Base-by-base conservation (phyloP, 2,888 invertebrate genomes). In the Pyrrhosoma nymphula region DNA sequence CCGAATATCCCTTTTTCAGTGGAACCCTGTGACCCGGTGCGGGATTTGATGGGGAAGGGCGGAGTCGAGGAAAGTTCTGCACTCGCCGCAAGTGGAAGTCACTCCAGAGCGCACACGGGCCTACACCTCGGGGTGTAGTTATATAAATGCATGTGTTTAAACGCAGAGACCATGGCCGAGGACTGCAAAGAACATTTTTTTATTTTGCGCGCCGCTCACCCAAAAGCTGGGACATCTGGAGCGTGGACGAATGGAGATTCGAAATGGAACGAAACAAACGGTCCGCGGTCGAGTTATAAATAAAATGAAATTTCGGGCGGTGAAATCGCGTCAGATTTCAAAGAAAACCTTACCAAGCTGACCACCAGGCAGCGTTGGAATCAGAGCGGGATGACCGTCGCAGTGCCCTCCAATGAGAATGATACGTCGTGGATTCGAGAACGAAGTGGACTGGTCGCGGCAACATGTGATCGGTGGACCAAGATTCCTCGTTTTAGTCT, bases 191-290 rank as follows among this genome's bases (percentile, higher is more conserved):
- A n/a, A 26, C 10, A 26, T 26, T 3, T 20, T 69, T 69, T 69
- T 69, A 26, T 69, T 69, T n/a, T 4, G 26, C 30, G 30, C 30
- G 30, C 14, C 30, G 16, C 2, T 8, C 6, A 35, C 0, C 30
- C 14, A 35, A 82, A 82, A 4, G 82, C 3, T 30, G 35, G 14
- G 30, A 35, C 35, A 35, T 82, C 82, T 82, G 35, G 30, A 82
- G 82, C 35, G 69, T 69, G n/a, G 82, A 35, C 35, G 82, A 69
- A 69, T n/a, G n/a, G n/a, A 69, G n/a, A 69, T 69, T n/a, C 69
- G n/a, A 69, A 60, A n/a, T 69, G n/a, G 12, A 69, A 69, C 82
- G 82, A 35, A 35, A 35, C 82, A 35, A 30, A 82, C 16, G 35
- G 14, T 82, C n/a, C 35, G 14, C 16, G 82, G 35, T 82, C 35